A percentile compares a stretch with the other conserved stretches of the same genome.
Evolutionary conservation across 2,797 vertebrate species (phyloP).

Genomic region (Fundulus diaphanus): DNA sequence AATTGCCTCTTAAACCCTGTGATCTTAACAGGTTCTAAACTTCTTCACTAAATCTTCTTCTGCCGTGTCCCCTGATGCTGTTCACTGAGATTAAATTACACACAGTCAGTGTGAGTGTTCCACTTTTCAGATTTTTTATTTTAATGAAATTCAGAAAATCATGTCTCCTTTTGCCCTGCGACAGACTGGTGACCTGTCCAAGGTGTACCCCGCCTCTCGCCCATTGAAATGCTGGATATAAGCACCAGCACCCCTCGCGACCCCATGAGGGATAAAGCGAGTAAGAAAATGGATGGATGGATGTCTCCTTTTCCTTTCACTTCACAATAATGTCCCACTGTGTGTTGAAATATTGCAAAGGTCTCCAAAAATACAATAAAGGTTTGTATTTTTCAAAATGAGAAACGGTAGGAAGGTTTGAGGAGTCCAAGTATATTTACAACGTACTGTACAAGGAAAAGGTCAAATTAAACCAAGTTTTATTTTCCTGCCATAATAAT

Average conservation of each 20-base stretch:
- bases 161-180: background rate
- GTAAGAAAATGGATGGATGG: no score
- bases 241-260: no score
- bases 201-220: no score
- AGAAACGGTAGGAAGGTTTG: background rate
- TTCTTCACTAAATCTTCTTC: no score
- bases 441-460: slow-evolving; percentile 12
- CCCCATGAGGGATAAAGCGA: no score
- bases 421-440: slow-evolving; percentile 33
- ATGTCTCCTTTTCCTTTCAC: background rate
- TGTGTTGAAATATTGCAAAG: background rate
- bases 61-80: no score
- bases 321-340: background rate
- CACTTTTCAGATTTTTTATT: background rate
- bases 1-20: no score
- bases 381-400: background rate
- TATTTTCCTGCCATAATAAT: slow-evolving; percentile 35
- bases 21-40: no score
- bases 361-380: background rate
- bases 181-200: no score
- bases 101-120: background rate
- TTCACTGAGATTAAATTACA: background rate
- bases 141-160: background rate
- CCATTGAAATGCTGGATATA: no score
- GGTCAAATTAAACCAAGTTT: background rate